Conservation (phyloP, 2,113 vertebrate genomes). For the Pterocles burchelli region DNA sequence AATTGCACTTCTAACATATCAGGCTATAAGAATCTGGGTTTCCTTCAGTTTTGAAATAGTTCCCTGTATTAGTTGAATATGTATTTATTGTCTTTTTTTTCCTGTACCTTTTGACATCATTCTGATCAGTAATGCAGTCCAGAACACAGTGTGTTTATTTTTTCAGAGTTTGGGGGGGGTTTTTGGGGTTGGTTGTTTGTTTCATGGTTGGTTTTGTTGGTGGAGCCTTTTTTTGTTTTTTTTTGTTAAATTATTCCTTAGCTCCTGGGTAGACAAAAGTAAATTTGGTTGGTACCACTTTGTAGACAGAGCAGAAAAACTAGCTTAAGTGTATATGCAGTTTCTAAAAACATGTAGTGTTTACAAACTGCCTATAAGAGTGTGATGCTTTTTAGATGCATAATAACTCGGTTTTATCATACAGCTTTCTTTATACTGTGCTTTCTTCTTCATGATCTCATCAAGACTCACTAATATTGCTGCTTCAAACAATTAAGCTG, state of each 20-base stretch:
- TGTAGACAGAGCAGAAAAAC: not conserved
- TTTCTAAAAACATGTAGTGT: not conserved
- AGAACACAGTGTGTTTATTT: not conserved
- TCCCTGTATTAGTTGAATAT: not conserved
- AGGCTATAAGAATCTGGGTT: not conserved
- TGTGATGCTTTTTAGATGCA: not conserved
- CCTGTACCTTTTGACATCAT: not conserved
- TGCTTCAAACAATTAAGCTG: not conserved
- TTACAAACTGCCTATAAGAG: not conserved
- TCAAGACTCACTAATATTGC: not conserved
- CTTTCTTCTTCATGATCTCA: not conserved
- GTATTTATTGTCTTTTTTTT: not conserved
- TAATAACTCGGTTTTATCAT: not conserved
- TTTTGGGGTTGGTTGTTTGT: not conserved
- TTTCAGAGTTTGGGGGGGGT: not conserved
- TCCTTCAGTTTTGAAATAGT: not conserved
- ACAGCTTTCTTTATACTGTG: not conserved
- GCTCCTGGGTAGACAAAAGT: not conserved
- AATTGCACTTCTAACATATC: not conserved
- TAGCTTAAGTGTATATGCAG: accelerated
- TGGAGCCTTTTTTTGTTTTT: too few relatives aligned
- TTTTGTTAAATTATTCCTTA: not conserved
- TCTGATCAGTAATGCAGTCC: not conserved
- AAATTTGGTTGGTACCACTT: not conserved
- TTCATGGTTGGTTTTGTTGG: too few relatives aligned